Conservation (phyloP, 2,113 vertebrate species). For the Cheilinus undulatus region DNA sequence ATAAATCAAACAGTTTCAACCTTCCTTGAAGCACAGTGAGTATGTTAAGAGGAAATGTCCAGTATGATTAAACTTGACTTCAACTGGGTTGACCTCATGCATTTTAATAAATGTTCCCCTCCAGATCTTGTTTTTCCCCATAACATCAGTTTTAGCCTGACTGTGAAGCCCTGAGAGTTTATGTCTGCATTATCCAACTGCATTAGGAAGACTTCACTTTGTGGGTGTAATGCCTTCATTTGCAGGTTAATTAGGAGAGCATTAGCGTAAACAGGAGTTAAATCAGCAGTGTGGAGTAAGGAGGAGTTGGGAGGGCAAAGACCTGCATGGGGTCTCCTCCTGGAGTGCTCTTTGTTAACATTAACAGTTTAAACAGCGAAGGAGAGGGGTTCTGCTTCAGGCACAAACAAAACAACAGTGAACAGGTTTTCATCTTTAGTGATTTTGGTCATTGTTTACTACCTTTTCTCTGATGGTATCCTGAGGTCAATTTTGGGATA, state of each 20-base stretch:
- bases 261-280: constrained; percentile 46
- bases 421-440: constrained; percentile 30
- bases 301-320: constrained; percentile 5
- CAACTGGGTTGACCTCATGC: no score
- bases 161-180: constrained; percentile 10
- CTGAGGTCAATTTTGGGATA: neutral
- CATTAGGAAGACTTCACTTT: constrained; percentile 27
- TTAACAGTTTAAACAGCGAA: constrained; percentile 3
- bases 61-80: no score
- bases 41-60: no score
- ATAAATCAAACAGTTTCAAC: no score
- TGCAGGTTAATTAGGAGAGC: constrained; percentile 56
- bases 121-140: constrained; percentile 8
- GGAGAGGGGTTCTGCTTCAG: neutral
- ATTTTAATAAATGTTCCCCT: neutral
- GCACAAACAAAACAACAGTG: constrained; percentile 13
- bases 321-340: constrained; percentile 9
- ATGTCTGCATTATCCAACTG: constrained; percentile 19
- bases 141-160: constrained; percentile 14
- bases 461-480: neutral
- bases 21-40: no score
- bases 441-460: neutral
- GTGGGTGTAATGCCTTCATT: constrained; percentile 37
- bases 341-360: constrained; percentile 34
- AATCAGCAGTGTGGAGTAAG: constrained; percentile 39